phyloP scores from a whole-genome alignment of 2,113 vertebrate species.

The Sphaerodactylus townsendi region DNA sequence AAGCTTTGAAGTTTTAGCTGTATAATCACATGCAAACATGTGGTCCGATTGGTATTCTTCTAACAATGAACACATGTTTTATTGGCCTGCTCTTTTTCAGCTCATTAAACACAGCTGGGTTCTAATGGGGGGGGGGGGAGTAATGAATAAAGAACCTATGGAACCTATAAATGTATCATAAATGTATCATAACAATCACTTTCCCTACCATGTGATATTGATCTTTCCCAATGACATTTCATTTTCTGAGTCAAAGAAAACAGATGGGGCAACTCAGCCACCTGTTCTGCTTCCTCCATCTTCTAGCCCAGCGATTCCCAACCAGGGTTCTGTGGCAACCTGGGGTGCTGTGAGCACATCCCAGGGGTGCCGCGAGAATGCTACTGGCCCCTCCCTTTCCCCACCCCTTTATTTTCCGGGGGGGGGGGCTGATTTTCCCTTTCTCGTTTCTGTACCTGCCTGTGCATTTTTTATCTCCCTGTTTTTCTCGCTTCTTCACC shows the following conservation, averaged over 20 bases:
- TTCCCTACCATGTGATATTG: not conserved
- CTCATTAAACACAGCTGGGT: constrained; percentile 69
- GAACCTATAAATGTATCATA: constrained; percentile 35
- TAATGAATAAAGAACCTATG: constrained; percentile 52
- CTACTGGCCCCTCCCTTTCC: too few relatives aligned
- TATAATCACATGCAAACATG: constrained; percentile 53
- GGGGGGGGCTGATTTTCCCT: too few relatives aligned
- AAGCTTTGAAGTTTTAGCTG: constrained; percentile 64
- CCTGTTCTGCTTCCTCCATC: not conserved
- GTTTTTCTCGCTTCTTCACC: too few relatives aligned
- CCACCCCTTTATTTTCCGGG: too few relatives aligned
- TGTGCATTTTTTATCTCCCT: too few relatives aligned
- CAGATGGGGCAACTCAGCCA: not conserved
- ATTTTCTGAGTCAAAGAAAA: not conserved
- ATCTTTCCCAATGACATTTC: not conserved
- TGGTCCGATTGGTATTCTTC: constrained; percentile 55
- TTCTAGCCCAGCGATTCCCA: too few relatives aligned
- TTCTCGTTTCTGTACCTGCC: too few relatives aligned
- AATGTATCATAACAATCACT: not conserved
- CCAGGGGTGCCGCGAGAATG: too few relatives aligned
- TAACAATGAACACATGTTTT: constrained; percentile 63
- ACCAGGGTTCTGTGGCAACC: too few relatives aligned
- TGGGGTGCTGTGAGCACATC: too few relatives aligned
- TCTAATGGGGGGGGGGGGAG: constrained; percentile 48
- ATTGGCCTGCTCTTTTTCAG: constrained; percentile 66